Percentiles rank a stretch among this genome's conserved stretches.
Evolutionary conservation across 2,113 vertebrate species (phyloP).

Genomic region (Phyllopteryx taeniolatus): DNA sequence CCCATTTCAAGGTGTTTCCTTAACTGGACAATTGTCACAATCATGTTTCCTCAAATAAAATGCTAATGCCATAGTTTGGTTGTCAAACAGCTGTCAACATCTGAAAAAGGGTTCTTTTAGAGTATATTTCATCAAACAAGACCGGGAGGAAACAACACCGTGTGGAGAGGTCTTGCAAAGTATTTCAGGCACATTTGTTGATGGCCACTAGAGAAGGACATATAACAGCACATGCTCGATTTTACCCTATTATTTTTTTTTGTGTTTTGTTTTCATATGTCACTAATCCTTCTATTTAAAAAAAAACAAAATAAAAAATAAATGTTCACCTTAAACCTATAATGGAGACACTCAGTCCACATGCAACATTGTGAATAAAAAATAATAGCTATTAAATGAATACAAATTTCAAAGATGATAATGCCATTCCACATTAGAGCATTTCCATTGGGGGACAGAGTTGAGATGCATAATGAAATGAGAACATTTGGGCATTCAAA

Average conservation of each 20-base stretch:
- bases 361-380: slow-evolving; percentile 36
- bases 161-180: slow-evolving; percentile 53
- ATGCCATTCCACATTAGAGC: slow-evolving; percentile 24
- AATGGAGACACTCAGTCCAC: slow-evolving; percentile 30
- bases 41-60: slow-evolving; percentile 26
- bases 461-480: slow-evolving; percentile 34
- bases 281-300: slow-evolving; percentile 37
- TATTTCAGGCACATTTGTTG: slow-evolving; percentile 66
- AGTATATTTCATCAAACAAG: slow-evolving; percentile 36
- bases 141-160: slow-evolving; percentile 38
- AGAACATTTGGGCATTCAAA: slow-evolving; percentile 13
- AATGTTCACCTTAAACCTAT: slow-evolving; percentile 39
- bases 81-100: slow-evolving; percentile 23
- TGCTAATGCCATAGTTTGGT: slow-evolving; percentile 43
- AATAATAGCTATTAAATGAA: slow-evolving; percentile 9
- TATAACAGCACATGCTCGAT: slow-evolving; percentile 51
- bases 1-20: background rate
- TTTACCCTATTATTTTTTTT: slow-evolving; percentile 49
- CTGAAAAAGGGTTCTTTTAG: slow-evolving; percentile 53
- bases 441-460: slow-evolving; percentile 24
- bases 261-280: slow-evolving; percentile 60
- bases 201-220: slow-evolving; percentile 53
- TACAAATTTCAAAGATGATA: slow-evolving; percentile 25
- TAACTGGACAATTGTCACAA: slow-evolving; percentile 3
- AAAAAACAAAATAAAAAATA: slow-evolving; percentile 34